Base-by-base conservation (phyloP, 2,797 vertebrate genomes). In the Ceryle rudis region DNA sequence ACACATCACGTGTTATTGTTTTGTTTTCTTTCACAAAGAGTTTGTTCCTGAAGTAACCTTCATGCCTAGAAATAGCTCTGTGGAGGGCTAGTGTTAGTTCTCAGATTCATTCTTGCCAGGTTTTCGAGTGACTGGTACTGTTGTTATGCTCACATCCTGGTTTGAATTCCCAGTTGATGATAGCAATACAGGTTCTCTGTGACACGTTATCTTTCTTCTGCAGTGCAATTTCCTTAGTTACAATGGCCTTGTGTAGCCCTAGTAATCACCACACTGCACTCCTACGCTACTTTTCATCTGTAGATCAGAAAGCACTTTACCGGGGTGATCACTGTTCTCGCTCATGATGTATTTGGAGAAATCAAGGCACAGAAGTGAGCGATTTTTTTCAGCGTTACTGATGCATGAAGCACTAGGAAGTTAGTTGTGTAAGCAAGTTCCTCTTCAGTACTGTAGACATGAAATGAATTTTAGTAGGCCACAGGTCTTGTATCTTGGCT, bases 151-250 rank as follows among this genome's bases (percentile, higher is more conserved):
- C 16, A 7, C 44, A 75, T 84, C 44, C 35, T 2, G 0, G 29
- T 5, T 6, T 60, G 25, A 77, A 62, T 58, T 81, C 11, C 21
- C 14, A 46, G 20, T 57, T 60, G 15, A 5, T 77, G 42, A 26
- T 37, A 28, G 29, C 13, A 31, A 1, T 20, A 5, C 13, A 29
- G 23, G 7, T n/a, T 85, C 28, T 73, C n/a, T 64, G 49, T 71
- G 4, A 22, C 12, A 5, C 7, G 21, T 13, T 37, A 14, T 14
- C 28, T 55, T 19, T 28, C 22, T 81, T 58, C n/a, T 54, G 0
- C 26, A 22, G 12, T 26, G 12, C 2, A 3, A 17, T 75, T 73
- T 64, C 17, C 21, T 47, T 79, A 12, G 71, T 75, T 62, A 23
- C 12, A 73, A 16, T 22, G 66, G 14, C 47, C 41, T 2, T 44